Base-by-base conservation (phyloP, 2,888 invertebrate genomes). In the Drosophila siamana region DNA sequence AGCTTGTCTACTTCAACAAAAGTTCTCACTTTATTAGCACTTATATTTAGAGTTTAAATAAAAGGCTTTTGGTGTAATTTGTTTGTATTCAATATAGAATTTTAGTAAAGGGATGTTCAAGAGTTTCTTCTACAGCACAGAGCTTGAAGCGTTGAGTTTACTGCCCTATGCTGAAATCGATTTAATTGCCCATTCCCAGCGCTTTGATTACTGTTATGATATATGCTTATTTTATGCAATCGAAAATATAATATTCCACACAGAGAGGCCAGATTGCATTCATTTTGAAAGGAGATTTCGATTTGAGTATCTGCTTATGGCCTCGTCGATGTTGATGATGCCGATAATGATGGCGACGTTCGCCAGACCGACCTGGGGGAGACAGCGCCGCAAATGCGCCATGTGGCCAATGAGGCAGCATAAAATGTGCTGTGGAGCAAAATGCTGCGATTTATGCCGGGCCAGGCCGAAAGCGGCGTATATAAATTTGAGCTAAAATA, bases 401-500 rank as follows among this genome's bases (percentile, higher is more conserved):
- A 59, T 19, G 72, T 67, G 67, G 44, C 60, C 55, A 57, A 40
- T 54, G 56, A 33, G 52, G 69, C 69, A 65, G 56, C 78, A 77
- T 75, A 65, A 43, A 60, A 56, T 48, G 50, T 43, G 50, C 47
- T 61, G 7, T 41, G 41, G 41, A 69, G 52, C 56, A 51, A 36
- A 36, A 38, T 7, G 4, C 40, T 33, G 64, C 73, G 61, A 75
- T 73, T 75, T 77, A 75, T 75, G 78, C 61, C 36, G 36, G 56
- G 40, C 43, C 48, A 38, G 52, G 8, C 40, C 24, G 43, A 38
- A 47, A 76, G 60, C 47, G 67, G 78, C 76, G 86, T 80, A 85
- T 80, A 85, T 76, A 84, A 75, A 78, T 79, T 82, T 66, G 19
- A 41, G 44, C 70, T 61, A 69, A 87, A 86, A 65, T 81, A 88